Conservation (phyloP, 2,113 vertebrate genomes). For the Actenoides lindsayi region DNA sequence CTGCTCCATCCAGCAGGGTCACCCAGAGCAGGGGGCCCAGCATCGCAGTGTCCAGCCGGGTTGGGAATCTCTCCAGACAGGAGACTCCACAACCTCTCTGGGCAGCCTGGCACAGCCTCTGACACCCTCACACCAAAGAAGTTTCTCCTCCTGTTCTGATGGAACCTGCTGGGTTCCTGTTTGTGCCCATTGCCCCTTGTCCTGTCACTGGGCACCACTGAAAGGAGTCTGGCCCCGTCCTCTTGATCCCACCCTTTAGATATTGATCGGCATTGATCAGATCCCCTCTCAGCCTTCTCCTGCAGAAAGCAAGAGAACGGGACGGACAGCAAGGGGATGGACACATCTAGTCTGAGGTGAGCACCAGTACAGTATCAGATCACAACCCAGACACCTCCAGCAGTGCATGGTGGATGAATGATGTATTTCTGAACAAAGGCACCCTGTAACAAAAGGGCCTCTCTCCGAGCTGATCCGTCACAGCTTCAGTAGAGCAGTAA, state of each 20-base stretch:
- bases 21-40: too few relatives aligned
- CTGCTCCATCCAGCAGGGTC: too few relatives aligned
- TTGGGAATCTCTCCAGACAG: neutral
- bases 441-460: neutral
- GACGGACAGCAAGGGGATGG: neutral
- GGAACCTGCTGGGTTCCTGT: neutral
- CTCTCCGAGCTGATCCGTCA: neutral
- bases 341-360: neutral
- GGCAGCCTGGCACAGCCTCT: neutral
- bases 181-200: neutral
- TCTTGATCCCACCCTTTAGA: neutral
- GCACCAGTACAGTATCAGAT: neutral
- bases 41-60: too few relatives aligned
- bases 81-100: neutral
- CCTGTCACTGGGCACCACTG: neutral
- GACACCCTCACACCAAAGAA: neutral
- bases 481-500: neutral
- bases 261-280: neutral
- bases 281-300: neutral
- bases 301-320: neutral
- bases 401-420: accelerated
- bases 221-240: neutral
- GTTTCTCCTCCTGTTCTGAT: neutral
- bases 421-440: neutral
- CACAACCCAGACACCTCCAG: neutral